These are phyloP conservation scores for Cyanistes caeruleus DNA, from an alignment of 2,113 vertebrate genomes.

Conservation along the genomic window DNA sequence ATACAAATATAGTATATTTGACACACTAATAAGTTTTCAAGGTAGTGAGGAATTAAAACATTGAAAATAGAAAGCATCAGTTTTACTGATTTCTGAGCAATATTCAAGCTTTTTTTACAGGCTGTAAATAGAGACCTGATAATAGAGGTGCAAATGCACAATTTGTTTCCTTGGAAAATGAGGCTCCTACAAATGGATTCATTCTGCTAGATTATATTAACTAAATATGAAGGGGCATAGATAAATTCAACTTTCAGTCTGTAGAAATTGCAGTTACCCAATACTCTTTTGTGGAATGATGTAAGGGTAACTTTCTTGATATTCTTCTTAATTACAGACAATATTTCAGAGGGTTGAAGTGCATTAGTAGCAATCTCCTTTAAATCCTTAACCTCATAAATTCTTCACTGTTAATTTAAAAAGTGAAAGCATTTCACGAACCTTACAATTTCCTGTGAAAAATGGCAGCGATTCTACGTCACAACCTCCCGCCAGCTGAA, in stretches of 20 bases:
- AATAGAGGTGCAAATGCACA: background rate
- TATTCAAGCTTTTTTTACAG: background rate
- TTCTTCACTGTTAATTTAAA: background rate
- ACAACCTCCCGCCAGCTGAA: slow-evolving; percentile 95
- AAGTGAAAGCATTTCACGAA: background rate
- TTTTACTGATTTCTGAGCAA: background rate
- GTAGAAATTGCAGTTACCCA: background rate
- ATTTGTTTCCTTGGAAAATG: background rate
- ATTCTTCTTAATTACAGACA: background rate
- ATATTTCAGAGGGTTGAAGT: background rate
- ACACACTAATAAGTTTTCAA: background rate
- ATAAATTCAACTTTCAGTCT: background rate
- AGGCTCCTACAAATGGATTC: background rate
- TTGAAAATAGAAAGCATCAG: background rate
- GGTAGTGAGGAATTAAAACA: background rate
- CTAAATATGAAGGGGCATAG: background rate
- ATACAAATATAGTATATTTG: too few species aligned
- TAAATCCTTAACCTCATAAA: background rate
- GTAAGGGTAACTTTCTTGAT: background rate
- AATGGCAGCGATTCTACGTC: slow-evolving; percentile 90
- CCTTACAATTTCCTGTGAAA: background rate
- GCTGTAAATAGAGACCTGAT: background rate
- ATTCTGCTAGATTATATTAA: background rate
- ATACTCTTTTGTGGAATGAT: background rate
- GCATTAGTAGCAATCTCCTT: background rate